phyloP scores from a whole-genome alignment of 2,797 vertebrate genomes.

The Geotrypetes seraphini region DNA sequence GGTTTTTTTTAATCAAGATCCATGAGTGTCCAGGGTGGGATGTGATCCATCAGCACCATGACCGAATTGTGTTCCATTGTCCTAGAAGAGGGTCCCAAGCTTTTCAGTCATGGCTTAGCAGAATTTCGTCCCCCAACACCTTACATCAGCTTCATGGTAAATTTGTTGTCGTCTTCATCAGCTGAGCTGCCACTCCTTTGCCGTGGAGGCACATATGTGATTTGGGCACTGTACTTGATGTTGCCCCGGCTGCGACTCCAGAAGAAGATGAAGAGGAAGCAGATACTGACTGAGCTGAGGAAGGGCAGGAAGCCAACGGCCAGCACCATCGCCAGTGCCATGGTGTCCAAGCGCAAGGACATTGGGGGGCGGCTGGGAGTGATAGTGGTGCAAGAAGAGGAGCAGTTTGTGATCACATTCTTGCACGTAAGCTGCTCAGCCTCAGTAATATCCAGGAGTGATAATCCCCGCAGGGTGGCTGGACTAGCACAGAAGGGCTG shows the following conservation, averaged over 20 bases:
- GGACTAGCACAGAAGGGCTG: constrained; percentile 69
- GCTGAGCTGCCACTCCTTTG: constrained; percentile 19
- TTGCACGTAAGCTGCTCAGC: constrained; percentile 65
- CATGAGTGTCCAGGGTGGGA: no score
- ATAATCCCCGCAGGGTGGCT: constrained; percentile 51
- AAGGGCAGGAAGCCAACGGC: constrained; percentile 83
- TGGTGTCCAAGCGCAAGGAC: constrained; percentile 58
- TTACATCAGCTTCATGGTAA: constrained; percentile 73
- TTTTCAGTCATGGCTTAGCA: no score
- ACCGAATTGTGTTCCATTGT: no score
- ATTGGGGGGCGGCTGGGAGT: constrained; percentile 28
- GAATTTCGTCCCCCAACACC: no score
- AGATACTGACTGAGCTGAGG: constrained; percentile 76
- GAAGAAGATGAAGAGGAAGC: constrained; percentile 82
- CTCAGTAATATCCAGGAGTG: constrained; percentile 64
- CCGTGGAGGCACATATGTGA: constrained; percentile 65
- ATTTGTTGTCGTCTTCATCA: constrained; percentile 47
- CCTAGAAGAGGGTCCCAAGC: no score
- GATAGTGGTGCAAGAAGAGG: constrained; percentile 4
- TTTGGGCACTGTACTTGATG: constrained; percentile 69
- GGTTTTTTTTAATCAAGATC: no score
- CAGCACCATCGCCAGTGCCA: constrained; percentile 69
- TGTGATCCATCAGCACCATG: no score
- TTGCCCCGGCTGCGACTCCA: constrained; percentile 83
- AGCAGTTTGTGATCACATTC: no score